These are phyloP conservation scores for Chromoteleia sp. DNA, from an alignment of 2,888 invertebrate species.

Conservation along the genomic window DNA sequence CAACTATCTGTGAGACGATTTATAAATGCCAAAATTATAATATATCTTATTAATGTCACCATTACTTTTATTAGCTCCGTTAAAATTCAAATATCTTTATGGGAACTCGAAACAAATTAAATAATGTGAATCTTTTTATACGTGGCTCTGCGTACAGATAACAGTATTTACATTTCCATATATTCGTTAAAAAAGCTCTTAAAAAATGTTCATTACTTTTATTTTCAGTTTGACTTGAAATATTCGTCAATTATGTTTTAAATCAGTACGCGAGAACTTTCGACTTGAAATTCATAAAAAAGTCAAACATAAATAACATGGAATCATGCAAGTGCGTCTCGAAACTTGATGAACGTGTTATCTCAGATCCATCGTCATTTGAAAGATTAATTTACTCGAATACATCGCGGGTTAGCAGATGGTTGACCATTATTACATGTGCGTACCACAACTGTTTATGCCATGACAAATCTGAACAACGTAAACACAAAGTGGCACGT, in stretches of 20 bases:
- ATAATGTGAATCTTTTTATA: too few relatives aligned
- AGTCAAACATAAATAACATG: not conserved
- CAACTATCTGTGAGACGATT: too few relatives aligned
- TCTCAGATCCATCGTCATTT: constrained; percentile 8
- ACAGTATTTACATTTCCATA: too few relatives aligned
- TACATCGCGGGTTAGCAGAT: constrained; percentile 20
- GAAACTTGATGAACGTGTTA: constrained; percentile 3
- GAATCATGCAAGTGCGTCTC: not conserved
- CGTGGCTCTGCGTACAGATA: too few relatives aligned
- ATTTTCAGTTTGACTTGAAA: too few relatives aligned
- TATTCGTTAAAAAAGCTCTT: too few relatives aligned
- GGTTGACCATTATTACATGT: constrained; percentile 22
- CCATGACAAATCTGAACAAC: constrained; percentile 27
- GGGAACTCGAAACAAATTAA: too few relatives aligned
- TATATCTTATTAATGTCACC: too few relatives aligned
- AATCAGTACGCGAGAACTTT: too few relatives aligned
- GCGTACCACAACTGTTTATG: constrained; percentile 26
- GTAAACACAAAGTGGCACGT: constrained; percentile 17
- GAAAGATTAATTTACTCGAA: constrained; percentile 32
- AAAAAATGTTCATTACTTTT: too few relatives aligned
- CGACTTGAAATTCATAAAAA: not conserved
- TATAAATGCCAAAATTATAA: too few relatives aligned
- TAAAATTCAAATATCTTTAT: not conserved
- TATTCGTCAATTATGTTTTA: too few relatives aligned
- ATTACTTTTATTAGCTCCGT: not conserved